Evolutionary conservation across 2,888 invertebrate genomes (phyloP), one percentile per base, ranked within the genome.

Genomic region (Willowsia nigromaculata): DNA sequence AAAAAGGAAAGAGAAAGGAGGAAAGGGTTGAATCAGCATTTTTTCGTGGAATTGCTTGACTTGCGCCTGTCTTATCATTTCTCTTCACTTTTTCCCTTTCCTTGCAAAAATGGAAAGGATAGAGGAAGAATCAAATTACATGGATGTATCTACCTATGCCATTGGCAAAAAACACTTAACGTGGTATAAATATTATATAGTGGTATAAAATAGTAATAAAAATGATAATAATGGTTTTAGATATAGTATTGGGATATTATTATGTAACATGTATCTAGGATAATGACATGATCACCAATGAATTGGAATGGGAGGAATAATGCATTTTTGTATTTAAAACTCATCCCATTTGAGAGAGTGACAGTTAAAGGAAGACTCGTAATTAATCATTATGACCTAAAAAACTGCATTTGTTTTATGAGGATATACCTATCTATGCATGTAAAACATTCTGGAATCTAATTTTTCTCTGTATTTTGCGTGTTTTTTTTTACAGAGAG

Each of bases 361-460:
- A 85, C 76, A 86, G 80, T 65, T 37, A 50, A 56, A 7, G 25
- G 71, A 59, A 78, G 78, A 80, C 40, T 40, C 43, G 78, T 86
- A 86, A 86, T 86, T 86, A 86, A 86, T 86, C 85, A 86, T 76
- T 3, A 27, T 50, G 74, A 18, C 74, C 50, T 76, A 13, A 43
- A 50, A 56, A 56, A n/a, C n/a, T 84, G 43, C 50, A 43, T 37
- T 65, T 65, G 27, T 33, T 1, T 15, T 3, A 68, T 5, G 4
- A 11, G 53, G 43, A 18, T 47, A 47, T 18, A 30, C 15, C 27
- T 62, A 62, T 62, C 27, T 62, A 1, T 33, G 68, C 18, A 47
- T 47, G 47, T n/a, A 15, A 9, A n/a, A n/a, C 9, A n/a, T 68
- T 68, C 6, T 18, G 33, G 27, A 59, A 59, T 68, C 68, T 68